Conservation (phyloP, 1,140 invertebrate genomes). For the Habropoda laboriosa region DNA sequence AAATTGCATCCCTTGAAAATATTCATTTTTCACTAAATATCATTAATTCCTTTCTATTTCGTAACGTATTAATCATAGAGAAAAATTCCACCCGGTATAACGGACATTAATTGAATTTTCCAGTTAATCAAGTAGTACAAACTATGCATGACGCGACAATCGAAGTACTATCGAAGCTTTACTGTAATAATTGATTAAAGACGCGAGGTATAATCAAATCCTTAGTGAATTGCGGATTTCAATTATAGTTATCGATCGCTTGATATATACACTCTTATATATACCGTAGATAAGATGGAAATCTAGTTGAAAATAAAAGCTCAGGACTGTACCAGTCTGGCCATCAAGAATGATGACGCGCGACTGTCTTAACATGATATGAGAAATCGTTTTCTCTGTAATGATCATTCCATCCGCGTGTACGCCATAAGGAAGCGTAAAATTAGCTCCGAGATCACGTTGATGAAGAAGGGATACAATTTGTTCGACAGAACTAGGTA, state of each 20-base stretch:
- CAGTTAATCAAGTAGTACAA: no score
- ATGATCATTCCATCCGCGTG: slow-evolving; percentile 24
- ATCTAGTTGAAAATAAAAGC: background rate
- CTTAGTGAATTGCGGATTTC: background rate
- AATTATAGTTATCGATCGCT: slow-evolving; percentile 4
- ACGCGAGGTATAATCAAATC: background rate
- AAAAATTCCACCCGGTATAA: no score
- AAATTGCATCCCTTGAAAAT: no score
- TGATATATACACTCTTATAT: slow-evolving; percentile 3
- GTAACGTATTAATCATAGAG: no score
- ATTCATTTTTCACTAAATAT: no score
- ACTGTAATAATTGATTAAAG: background rate
- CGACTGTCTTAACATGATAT: slow-evolving; percentile 8
- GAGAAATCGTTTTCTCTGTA: background rate
- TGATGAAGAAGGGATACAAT: slow-evolving; percentile 14
- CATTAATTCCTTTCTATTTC: no score
- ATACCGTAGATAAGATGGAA: background rate
- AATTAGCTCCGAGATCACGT: slow-evolving; percentile 2
- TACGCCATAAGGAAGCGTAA: slow-evolving; percentile 8
- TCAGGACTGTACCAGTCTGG: background rate
- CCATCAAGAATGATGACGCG: slow-evolving; percentile 21
- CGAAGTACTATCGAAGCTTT: no score
- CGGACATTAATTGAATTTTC: no score
- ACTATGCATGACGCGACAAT: no score
- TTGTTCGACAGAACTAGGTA: background rate